Conservation (phyloP, 2,888 invertebrate genomes). For the Trichogramma dendrolimi region DNA sequence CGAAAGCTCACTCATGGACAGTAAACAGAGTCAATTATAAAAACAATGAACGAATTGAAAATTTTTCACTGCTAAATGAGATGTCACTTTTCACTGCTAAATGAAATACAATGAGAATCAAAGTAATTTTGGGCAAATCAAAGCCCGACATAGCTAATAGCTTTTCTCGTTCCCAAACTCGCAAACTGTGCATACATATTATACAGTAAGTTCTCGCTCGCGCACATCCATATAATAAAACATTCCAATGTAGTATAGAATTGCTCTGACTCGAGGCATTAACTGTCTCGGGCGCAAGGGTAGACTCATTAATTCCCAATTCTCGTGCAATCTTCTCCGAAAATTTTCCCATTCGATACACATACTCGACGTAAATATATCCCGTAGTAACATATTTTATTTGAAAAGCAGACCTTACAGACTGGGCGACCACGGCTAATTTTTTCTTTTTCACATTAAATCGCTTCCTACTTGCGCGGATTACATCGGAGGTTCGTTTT, state of each 20-base stretch:
- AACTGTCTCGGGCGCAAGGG: not conserved
- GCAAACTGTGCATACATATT: not conserved
- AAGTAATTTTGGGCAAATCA: too few relatives aligned
- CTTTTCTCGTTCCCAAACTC: not conserved
- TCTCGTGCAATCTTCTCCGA: not conserved
- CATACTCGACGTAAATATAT: not conserved
- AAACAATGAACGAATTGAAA: too few relatives aligned
- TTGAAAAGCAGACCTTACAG: too few relatives aligned
- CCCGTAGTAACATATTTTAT: constrained; percentile 20
- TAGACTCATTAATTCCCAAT: constrained; percentile 23
- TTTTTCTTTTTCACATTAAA: constrained; percentile 27
- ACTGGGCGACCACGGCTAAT: constrained; percentile 23
- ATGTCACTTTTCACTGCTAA: too few relatives aligned
- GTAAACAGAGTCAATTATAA: too few relatives aligned
- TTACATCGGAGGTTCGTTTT: constrained; percentile 12
- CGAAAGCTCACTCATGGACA: too few relatives aligned
- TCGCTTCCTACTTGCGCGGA: constrained; percentile 21
- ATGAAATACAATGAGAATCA: too few relatives aligned
- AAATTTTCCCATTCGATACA: constrained; percentile 13
- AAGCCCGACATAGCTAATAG: not conserved
- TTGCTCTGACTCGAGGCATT: constrained; percentile 6
- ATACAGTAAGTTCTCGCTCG: not conserved
- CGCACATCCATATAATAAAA: not conserved
- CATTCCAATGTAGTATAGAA: constrained; percentile 1
- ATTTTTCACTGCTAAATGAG: too few relatives aligned